These are phyloP conservation scores for Hermetia illucens DNA, from an alignment of 1,140 invertebrate species.

Conservation along the genomic window DNA sequence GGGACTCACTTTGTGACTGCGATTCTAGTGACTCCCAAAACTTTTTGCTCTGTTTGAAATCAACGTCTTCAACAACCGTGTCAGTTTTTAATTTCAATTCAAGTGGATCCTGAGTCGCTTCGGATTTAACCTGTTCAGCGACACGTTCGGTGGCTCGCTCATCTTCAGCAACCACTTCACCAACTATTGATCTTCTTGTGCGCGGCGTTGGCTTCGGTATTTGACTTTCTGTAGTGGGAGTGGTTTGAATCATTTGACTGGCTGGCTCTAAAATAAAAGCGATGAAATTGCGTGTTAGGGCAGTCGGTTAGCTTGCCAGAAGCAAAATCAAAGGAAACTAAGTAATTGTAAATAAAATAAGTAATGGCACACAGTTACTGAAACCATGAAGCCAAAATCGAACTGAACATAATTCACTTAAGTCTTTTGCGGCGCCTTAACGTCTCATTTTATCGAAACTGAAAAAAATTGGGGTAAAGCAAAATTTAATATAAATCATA, in stretches of 20 bases:
- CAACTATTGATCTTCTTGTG: neutral
- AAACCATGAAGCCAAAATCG: too few relatives aligned
- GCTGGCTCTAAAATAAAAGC: conserved; percentile 8
- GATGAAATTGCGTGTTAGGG: conserved; percentile 3
- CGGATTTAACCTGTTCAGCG: conserved; percentile 8
- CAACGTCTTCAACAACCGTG: conserved; percentile 6
- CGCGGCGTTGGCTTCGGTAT: conserved; percentile 22
- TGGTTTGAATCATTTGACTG: neutral
- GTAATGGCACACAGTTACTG: too few relatives aligned
- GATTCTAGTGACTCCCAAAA: conserved; percentile 12
- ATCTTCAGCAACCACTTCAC: conserved; percentile 1
- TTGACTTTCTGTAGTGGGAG: neutral
- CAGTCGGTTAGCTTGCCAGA: neutral
- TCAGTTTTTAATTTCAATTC: conserved; percentile 17
- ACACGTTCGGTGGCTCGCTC: conserved; percentile 5
- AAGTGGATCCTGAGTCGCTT: conserved; percentile 18
- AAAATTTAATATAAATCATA: too few relatives aligned
- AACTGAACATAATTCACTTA: too few relatives aligned
- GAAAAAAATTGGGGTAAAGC: too few relatives aligned
- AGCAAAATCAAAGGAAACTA: conserved; percentile 1
- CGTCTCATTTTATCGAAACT: too few relatives aligned
- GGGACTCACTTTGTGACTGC: conserved; percentile 7
- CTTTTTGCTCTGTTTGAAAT: conserved; percentile 10
- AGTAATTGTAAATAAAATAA: too few relatives aligned
- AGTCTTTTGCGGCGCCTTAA: too few relatives aligned